Base-by-base conservation (phyloP, 2,113 vertebrate species). In the Barnardius zonarius region DNA sequence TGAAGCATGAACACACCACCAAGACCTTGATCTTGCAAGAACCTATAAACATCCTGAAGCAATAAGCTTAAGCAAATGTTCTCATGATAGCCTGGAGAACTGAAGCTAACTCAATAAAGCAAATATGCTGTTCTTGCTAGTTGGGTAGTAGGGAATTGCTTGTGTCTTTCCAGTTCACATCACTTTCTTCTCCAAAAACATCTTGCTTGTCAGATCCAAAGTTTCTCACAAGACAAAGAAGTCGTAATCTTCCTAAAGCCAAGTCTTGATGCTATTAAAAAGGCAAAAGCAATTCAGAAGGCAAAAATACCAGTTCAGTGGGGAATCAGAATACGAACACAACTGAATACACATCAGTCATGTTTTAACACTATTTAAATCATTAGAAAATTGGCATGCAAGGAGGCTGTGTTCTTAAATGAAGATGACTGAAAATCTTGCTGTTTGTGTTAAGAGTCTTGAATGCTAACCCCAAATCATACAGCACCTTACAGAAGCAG, bases 61-160 rank as follows among this genome's bases (percentile, higher is more conserved):
- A 49, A 64, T 39, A 79, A 76, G 52, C 83, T 87, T 86, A 41
- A 90, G 37, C 19, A 92, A 76, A 92, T n/a, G 59, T 75, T 83
- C 77, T 83, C 46, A 31, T 4, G n/a, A 62, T 9, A 80, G 75
- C n/a, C 80, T 39, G n/a, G 48, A 88, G 75, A 77, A 77, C 37
- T 28, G 48, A 52, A 88, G 80, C 39, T 74, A 91, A 82, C 54
- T 74, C 59, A 48, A 15, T 39, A 78, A 73, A 74, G 48, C 43
- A 88, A 67, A 48, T 82, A 64, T 0, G 1, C 19, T 37, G 25
- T 23, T 81, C 86, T 41, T 55, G 46, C 35, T 68, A 30, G 23
- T 16, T 77, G 30, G 23, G 19, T 51, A n/a, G 64, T 22, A 31
- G 19, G 10, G 22, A 82, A 43, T 43, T 78, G 43, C 44, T 85